A percentile compares a stretch with the other conserved stretches of the same genome.
Conservation (phyloP, 2,888 invertebrate genomes). For the Harmothoe impar region DNA sequence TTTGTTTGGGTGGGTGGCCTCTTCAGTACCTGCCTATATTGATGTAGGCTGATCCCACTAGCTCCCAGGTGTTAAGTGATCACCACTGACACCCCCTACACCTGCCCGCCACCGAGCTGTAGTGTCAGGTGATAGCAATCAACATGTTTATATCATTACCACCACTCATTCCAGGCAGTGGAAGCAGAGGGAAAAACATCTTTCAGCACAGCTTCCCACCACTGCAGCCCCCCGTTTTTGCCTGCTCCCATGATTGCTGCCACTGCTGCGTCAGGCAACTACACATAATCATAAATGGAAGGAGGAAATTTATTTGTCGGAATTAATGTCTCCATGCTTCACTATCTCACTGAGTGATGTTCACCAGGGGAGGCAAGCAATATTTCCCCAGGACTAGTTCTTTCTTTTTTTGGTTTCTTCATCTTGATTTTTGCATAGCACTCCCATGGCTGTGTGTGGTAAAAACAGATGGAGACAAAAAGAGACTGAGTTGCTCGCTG, state of each 20-base stretch:
- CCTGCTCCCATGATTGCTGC: not conserved
- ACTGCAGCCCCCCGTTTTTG: not conserved
- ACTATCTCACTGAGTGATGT: no score
- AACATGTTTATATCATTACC: slow-evolving; percentile 6
- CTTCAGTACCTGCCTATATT: not conserved
- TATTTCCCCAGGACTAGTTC: no score
- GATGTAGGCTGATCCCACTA: not conserved
- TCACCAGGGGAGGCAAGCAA: no score
- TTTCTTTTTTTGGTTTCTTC: no score
- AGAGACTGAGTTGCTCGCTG: no score
- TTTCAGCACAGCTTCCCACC: not conserved
- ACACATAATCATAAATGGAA: slow-evolving; percentile 6
- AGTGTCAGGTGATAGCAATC: not conserved
- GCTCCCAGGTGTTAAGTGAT: slow-evolving; percentile 15
- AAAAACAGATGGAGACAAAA: no score
- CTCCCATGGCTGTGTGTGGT: no score
- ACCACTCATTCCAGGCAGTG: not conserved
- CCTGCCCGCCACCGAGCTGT: not conserved
- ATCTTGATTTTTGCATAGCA: no score
- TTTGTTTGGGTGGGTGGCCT: not conserved
- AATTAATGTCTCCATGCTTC: not conserved
- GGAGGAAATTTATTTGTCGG: not conserved
- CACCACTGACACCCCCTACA: not conserved
- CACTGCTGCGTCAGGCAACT: not conserved
- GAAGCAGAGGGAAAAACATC: not conserved